These are phyloP conservation scores for Cotesia glomerata DNA, from an alignment of 1,140 invertebrate genomes.

Conservation along the genomic window DNA sequence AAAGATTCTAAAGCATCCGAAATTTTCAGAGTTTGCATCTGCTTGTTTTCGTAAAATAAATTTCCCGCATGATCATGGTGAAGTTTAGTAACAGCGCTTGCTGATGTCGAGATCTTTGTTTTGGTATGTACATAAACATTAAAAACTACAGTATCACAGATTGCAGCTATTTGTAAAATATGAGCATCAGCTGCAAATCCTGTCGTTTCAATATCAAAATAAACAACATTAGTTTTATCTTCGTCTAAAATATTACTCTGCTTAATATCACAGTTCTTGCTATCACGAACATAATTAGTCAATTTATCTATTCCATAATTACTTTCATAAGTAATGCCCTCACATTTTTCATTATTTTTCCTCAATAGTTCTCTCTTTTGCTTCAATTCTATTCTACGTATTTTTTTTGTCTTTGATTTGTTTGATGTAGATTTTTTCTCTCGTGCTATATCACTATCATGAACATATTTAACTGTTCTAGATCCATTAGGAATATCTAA, in stretches of 20 bases:
- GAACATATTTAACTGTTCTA: background rate
- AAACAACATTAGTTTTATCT: constrained; percentile 5
- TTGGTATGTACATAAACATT: background rate
- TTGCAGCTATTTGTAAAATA: constrained; percentile 23
- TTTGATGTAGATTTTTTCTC: background rate
- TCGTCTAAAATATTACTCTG: constrained; percentile 5
- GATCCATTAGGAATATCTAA: background rate
- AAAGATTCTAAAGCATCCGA: background rate
- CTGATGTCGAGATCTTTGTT: background rate
- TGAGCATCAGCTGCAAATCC: background rate
- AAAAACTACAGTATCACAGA: background rate
- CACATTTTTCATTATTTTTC: background rate
- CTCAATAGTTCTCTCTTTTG: background rate
- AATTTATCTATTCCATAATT: background rate
- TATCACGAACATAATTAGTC: background rate
- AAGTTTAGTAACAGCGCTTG: background rate
- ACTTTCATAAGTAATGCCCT: background rate
- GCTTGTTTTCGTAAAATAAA: background rate
- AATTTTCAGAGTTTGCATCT: background rate
- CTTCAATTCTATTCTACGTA: background rate
- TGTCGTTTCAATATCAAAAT: constrained; percentile 25
- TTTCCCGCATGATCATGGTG: background rate
- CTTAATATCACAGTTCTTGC: background rate
- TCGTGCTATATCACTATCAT: background rate
- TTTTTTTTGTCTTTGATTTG: background rate